Evolutionary conservation across 1,140 invertebrate genomes (phyloP).

Genomic region (Halictus rubicundus): DNA sequence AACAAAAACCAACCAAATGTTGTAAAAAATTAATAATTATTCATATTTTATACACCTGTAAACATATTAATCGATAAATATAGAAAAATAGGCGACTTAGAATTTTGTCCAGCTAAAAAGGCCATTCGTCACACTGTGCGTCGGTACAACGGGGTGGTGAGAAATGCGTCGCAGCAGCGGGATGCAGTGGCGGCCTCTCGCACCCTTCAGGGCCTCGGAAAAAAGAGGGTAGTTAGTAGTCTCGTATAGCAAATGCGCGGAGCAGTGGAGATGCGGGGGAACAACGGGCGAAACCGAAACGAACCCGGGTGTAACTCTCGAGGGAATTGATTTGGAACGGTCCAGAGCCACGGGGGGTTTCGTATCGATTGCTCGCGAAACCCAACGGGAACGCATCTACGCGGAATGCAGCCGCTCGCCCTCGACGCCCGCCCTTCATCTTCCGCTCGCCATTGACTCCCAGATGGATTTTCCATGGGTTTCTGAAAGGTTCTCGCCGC

Average conservation of each 20-base stretch:
- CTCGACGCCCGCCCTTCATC: slow-evolving; percentile 37
- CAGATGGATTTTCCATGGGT: slow-evolving; percentile 58
- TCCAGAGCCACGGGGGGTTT: slow-evolving; percentile 54
- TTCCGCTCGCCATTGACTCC: slow-evolving; percentile 28
- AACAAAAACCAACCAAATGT: too few species aligned
- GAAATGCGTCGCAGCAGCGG: slow-evolving; percentile 9
- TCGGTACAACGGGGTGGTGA: slow-evolving; percentile 34
- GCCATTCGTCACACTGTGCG: too few species aligned
- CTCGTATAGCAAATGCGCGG: slow-evolving; percentile 43
- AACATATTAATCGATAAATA: too few species aligned
- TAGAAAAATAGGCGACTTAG: too few species aligned
- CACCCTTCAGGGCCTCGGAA: slow-evolving; percentile 27
- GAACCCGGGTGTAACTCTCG: slow-evolving; percentile 60
- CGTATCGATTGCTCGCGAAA: slow-evolving; percentile 73
- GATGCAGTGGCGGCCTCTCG: slow-evolving; percentile 12
- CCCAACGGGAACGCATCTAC: slow-evolving; percentile 40
- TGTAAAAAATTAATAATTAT: too few species aligned
- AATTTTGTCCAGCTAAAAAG: too few species aligned
- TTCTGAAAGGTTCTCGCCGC: slow-evolving; percentile 22
- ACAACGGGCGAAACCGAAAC: slow-evolving; percentile 54
- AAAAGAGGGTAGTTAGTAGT: slow-evolving; percentile 66
- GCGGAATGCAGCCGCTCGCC: slow-evolving; percentile 30
- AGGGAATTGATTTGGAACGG: slow-evolving; percentile 68
- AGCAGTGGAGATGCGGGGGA: slow-evolving; percentile 14
- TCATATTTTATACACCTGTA: too few species aligned